Conservation (phyloP, 2,797 vertebrate species). For the Schizopygopsis pylzovi region DNA sequence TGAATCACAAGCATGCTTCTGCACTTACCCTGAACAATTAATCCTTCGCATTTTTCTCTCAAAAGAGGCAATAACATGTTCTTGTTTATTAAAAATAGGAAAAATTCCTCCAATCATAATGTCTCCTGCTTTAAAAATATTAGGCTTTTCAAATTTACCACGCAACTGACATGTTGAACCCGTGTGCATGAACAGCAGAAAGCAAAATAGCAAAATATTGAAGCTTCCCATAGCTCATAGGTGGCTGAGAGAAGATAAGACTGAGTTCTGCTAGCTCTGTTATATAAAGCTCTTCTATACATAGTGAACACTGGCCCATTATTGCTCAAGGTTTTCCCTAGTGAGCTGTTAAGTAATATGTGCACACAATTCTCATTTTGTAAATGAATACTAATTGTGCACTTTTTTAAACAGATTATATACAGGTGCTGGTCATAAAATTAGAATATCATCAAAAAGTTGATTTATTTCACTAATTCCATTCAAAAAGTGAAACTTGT, state of each 20-base stretch:
- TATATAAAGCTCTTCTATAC: constrained; percentile 21
- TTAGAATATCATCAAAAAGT: too few species aligned
- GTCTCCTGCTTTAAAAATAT: constrained; percentile 72
- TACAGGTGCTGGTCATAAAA: background rate
- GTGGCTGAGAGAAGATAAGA: background rate
- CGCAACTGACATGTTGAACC: constrained; percentile 67
- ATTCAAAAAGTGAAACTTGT: too few species aligned
- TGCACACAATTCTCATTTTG: background rate
- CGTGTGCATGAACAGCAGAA: constrained; percentile 58
- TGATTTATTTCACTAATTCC: too few species aligned
- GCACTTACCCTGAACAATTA: constrained; percentile 73
- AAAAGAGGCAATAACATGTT: constrained; percentile 62
- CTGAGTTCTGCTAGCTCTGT: constrained; percentile 26
- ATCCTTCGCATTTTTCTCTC: constrained; percentile 62
- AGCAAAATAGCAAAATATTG: constrained; percentile 17
- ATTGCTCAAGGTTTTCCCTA: constrained; percentile 21
- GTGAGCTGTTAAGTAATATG: constrained; percentile 24
- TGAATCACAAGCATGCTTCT: background rate
- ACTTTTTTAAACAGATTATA: background rate
- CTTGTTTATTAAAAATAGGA: constrained; percentile 77
- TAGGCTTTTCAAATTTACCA: constrained; percentile 69
- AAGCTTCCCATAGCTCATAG: constrained; percentile 41
- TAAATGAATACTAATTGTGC: background rate
- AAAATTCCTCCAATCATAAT: constrained; percentile 82
- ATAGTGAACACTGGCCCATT: background rate